Evolutionary conservation across 2,113 vertebrate species (phyloP), one percentile per base, ranked within the genome.

Genomic region (Barbus barbus): DNA sequence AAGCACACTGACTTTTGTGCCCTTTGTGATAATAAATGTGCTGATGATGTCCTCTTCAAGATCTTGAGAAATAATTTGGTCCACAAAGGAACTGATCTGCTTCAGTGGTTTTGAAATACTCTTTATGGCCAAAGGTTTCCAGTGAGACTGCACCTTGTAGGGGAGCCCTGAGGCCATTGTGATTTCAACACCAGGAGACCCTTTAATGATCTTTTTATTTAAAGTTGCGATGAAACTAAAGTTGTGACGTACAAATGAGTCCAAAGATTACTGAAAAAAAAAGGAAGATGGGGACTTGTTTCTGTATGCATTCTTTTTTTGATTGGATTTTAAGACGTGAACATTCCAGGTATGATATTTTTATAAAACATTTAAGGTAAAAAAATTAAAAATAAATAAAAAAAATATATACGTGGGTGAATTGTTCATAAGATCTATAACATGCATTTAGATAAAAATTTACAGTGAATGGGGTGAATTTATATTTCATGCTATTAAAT

Each of bases 21-120:
- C 76, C 58, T 80, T 80, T 18, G 6, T 46, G 41, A 48, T 33
- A 31, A 80, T 80, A 44, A 48, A 67, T 48, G 60, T 80, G 78
- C 78, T 80, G 41, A 48, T 65, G 60, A 80, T 41, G 78, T 80
- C 78, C 36, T 67, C 18, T 33, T 67, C 78, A 80, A 67, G 26
- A 80, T 80, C 78, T 80, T 28, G 38, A 60, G 58, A 79, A 78
- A 46, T 46, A 79, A 79, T 63, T 16, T 14, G 36, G 60, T 41
- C 60, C 60, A 46, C 5, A 4, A 67, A 48, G 41, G 31, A 28
- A 61, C n/a, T 61, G n/a, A 63, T 67, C 38, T 33, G 78, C 78
- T 65, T 67, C 60, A 22, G 60, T 46, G 26, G 24, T 41, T 80
- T 44, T 31, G 60, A 48, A 74, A 74, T 26, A 46, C 71, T 36